Evolutionary conservation across 2,113 vertebrate species (phyloP), one percentile per base, ranked within the genome.

Genomic region (Chaetodon trifascialis): DNA sequence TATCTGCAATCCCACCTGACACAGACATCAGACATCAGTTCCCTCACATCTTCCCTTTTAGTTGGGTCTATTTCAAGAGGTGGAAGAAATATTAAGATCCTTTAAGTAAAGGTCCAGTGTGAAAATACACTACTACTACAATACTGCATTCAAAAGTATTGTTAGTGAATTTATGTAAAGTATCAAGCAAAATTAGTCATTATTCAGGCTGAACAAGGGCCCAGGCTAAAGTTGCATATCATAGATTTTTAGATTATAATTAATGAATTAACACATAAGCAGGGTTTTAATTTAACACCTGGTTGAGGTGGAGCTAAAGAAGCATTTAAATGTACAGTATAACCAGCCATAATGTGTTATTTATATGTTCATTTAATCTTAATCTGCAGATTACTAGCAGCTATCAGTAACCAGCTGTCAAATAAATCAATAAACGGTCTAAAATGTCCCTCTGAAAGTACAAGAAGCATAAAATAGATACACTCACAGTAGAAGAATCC

Each of bases 11-110:
- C n/a, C 34, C 21, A 23, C 46, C 65, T 12, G 1, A 49, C 16
- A 34, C 40, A 47, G 25, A 11, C 30, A 30, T 30, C 30, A 30
- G 30, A 30, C 4, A 1, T 72, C 36, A 6, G 47, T 30, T 7
- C 36, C 7, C n/a, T 62, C 34, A 30, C 42, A 14, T 42, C 30
- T 42, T 21, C 12, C 30, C 23, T 5, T 4, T 52, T 34, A 52
- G 25, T 34, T 23, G 19, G 46, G 44, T 73, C 19, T 73, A 74
- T 52, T 74, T 63, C 12, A 59, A 73, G 55, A 14, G 23, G 19
- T 36, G 55, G 15, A 73, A 73, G 54, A 16, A 36, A n/a, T 36
- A 36, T 17, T 17, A 10, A 30, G 12, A 30, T 30, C 5, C n/a
- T 55, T 54, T 30, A 12, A 30, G 55, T 25, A 25, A 56, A 25